A percentile compares a stretch with the other conserved stretches of the same genome.
Conservation (phyloP, 1,140 invertebrate species). For the Nasonia giraulti region DNA sequence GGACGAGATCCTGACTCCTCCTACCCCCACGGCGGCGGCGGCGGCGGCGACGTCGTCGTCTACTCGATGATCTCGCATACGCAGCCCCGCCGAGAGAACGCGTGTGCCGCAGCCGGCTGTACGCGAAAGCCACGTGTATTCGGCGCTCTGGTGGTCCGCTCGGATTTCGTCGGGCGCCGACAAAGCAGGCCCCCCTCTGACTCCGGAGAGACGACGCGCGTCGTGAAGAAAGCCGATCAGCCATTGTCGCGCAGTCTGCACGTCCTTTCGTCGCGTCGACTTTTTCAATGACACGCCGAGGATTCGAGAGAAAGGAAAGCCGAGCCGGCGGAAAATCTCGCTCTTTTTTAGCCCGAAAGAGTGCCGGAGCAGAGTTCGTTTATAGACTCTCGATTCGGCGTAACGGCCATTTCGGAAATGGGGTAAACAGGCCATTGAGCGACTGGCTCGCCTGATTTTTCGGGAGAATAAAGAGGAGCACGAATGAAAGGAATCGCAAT, state of each 20-base stretch:
- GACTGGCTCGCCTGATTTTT: no score
- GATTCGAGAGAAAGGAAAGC: no score
- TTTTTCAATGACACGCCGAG: no score
- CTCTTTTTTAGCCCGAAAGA: no score
- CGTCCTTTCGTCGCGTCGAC: no score
- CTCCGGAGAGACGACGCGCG: background rate
- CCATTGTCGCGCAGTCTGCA: background rate
- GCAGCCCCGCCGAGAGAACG: background rate
- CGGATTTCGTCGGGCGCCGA: constrained; percentile 8
- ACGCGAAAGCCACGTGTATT: background rate
- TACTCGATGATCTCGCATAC: background rate
- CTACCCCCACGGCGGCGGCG: background rate
- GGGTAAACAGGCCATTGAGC: no score
- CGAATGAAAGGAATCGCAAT: no score
- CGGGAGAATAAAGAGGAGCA: no score
- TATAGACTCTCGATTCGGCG: no score
- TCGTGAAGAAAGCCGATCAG: background rate
- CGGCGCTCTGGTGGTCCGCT: constrained; percentile 32
- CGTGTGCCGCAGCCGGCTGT: background rate
- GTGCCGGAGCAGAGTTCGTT: no score
- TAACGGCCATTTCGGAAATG: no score
- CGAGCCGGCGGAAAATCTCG: no score
- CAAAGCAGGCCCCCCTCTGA: constrained; percentile 31
- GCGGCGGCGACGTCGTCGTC: background rate
- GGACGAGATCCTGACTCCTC: background rate